Conservation (phyloP, 2,113 vertebrate genomes). For the Litocranius walleri region DNA sequence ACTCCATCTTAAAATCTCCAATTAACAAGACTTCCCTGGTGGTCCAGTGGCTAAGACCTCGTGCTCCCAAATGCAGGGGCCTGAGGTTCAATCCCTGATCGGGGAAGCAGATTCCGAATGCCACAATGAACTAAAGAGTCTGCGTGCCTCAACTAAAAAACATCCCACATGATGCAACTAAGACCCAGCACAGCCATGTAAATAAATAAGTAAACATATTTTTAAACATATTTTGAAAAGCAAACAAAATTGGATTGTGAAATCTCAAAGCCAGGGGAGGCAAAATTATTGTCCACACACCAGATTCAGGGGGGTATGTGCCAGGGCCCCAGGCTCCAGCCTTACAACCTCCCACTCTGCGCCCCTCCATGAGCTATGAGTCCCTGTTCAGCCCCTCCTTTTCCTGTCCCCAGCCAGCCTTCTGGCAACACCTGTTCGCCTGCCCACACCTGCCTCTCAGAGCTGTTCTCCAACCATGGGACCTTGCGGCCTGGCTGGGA, state of each 20-base stretch:
- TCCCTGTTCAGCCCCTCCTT: not conserved
- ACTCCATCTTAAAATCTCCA: not conserved
- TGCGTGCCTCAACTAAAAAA: not conserved
- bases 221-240: not conserved
- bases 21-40: not conserved
- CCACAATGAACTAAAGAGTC: not conserved
- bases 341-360: too few relatives aligned
- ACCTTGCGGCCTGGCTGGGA: fast-evolving
- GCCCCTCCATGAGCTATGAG: not conserved
- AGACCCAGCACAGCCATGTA: not conserved
- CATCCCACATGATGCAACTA: not conserved
- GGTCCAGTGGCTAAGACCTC: not conserved
- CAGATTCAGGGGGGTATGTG: too few relatives aligned
- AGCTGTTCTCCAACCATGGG: fast-evolving
- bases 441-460: fast-evolving
- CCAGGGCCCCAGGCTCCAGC: not conserved
- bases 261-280: not conserved
- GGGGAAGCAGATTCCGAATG: not conserved
- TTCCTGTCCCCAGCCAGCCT: not conserved
- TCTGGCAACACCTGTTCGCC: not conserved
- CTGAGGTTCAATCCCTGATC: not conserved
- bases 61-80: not conserved
- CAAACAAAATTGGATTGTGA: not conserved
- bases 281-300: not conserved
- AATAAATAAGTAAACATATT: not conserved